Conservation (phyloP, 1,140 invertebrate genomes). For the Ceratosolen solmsi region DNA sequence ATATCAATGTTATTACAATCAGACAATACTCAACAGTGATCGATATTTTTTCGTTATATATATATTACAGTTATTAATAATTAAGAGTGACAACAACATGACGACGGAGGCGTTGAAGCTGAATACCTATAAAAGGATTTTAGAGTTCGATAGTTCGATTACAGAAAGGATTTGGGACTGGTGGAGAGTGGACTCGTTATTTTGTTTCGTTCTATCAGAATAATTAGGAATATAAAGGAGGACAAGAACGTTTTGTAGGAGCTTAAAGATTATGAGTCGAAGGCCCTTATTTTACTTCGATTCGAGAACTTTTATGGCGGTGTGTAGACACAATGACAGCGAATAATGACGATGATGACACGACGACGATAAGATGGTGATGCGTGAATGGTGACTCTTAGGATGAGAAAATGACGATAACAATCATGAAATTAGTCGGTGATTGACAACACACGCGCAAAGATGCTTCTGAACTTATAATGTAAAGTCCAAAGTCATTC, state of each 20-base stretch:
- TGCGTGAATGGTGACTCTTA: conserved; percentile 53
- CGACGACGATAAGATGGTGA: conserved; percentile 49
- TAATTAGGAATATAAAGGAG: conserved; percentile 40
- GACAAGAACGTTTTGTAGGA: conserved; percentile 44
- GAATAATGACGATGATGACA: conserved; percentile 48
- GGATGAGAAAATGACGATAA: conserved; percentile 42
- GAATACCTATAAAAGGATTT: conserved; percentile 54
- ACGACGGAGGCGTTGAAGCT: conserved; percentile 75
- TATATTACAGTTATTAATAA: conserved; percentile 73
- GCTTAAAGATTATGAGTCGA: conserved; percentile 45
- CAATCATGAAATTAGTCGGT: conserved; percentile 32
- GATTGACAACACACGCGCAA: conserved; percentile 33
- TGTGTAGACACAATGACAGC: conserved; percentile 50
- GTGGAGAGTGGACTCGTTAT: conserved; percentile 2
- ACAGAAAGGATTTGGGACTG: conserved; percentile 19
- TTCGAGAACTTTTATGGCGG: conserved; percentile 50
- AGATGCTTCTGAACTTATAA: conserved; percentile 28
- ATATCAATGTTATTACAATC: conserved; percentile 75
- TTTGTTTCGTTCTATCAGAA: conserved; percentile 26
- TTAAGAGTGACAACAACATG: conserved; percentile 75
- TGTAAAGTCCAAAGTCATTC: conserved; percentile 9
- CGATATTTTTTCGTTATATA: conserved; percentile 73
- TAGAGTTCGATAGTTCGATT: conserved; percentile 36
- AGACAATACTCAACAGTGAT: conserved; percentile 75
- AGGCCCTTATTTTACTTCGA: conserved; percentile 42